phyloP scores from a whole-genome alignment of 2,888 invertebrate species.

The Podotricha telesiphe region DNA sequence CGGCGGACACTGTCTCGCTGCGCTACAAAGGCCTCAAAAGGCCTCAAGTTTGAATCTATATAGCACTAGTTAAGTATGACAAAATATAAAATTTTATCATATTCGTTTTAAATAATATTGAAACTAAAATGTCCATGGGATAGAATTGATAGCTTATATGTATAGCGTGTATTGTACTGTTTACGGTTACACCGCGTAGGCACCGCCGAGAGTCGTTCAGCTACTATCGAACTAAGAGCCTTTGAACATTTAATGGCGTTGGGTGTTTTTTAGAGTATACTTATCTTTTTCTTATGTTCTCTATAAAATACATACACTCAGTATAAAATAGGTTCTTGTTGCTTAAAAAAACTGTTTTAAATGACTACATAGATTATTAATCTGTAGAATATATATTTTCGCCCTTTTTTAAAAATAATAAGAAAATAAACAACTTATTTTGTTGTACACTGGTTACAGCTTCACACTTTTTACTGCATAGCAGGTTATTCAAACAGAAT shows the following conservation, averaged over 20 bases:
- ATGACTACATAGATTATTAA: neutral
- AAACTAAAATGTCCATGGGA: neutral
- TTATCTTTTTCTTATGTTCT: constrained; percentile 8
- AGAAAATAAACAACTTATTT: no score
- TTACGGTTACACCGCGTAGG: constrained; percentile 21
- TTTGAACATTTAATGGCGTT: constrained; percentile 29
- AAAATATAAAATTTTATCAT: neutral
- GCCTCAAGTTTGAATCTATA: no score
- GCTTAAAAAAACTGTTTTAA: neutral
- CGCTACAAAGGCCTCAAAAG: no score
- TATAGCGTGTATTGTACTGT: constrained; percentile 5
- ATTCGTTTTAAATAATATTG: neutral
- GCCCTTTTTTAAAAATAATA: neutral
- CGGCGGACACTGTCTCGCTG: no score
- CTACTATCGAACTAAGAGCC: constrained; percentile 31
- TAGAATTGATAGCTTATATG: neutral
- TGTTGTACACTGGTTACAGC: no score
- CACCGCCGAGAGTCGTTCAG: constrained; percentile 22
- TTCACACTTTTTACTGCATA: no score
- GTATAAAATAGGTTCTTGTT: neutral
- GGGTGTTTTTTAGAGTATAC: constrained; percentile 22
- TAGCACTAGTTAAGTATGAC: neutral
- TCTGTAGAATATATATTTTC: neutral
- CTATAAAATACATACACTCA: constrained; percentile 1
- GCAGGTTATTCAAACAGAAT: no score